Base-by-base conservation (phyloP, 2,113 vertebrate species). In the Montifringilla adamsi region DNA sequence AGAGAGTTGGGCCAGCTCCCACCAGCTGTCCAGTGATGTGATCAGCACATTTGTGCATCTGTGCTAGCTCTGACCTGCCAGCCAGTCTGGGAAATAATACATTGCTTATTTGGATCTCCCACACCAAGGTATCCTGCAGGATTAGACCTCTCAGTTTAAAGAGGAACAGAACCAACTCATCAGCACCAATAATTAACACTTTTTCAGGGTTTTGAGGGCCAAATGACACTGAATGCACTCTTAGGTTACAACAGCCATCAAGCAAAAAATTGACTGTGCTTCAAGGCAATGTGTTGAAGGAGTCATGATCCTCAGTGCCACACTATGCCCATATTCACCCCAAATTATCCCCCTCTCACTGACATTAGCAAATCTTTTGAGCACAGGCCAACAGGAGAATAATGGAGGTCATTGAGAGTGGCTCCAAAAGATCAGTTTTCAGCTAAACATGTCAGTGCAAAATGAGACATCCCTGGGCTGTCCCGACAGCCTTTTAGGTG, bases 31-130 rank as follows among this genome's bases (percentile, higher is more conserved):
- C 66, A 35, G 87, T 67, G 56, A 17, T 6, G 1, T 52, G 85
- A 84, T 75, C 67, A 93, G 68, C 16, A 7, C 9, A 52, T 86
- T 78, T 56, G 55, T 92, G 59, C 84, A 89, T 94, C 89, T 91
- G 62, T 84, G 87, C 70, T 94, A 59, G 24, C 58, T 90, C 41
- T 35, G 78, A 33, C 20, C 50, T 94, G 66, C 47, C 90, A 93
- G 56, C 33, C 26, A 46, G 43, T 3, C 55, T 53, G 56, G 15
- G 37, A 82, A 92, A 73, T 13, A 92, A 73, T 13, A 33, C 2
- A 7, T 7, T 62, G 58, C 83, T 72, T 31, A 20, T 73, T 87
- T 77, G 68, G 47, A 62, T 95, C 58, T 87, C 46, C 27, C 26
- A 43, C 50, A 67, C 6, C 74, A 89, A 10, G 37, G 7, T 13